Evolutionary conservation across 2,888 invertebrate species (phyloP), one percentile per base, ranked within the genome.

Genomic region (Odontothrips loti): DNA sequence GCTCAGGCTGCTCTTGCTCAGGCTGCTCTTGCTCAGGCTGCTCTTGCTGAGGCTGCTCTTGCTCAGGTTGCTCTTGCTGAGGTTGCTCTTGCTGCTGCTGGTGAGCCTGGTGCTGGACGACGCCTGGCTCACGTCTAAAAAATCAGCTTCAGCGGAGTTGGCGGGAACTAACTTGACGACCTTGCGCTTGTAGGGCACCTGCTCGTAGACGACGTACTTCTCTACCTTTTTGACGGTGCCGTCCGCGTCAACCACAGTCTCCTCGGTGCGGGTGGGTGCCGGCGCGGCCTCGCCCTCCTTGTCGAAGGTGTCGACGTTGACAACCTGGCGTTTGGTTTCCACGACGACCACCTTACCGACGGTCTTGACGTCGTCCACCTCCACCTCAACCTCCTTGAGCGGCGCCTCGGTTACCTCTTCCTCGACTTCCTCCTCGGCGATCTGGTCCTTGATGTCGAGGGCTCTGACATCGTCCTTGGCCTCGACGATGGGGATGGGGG

Each of bases 161-260:
- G 27, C 68, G 68, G 23, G 68, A 11, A 75, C 27, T 8, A 12
- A 10, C 68, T 17, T 20, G 17, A 20, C 51, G 15, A 23, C 68
- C 68, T 75, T 23, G 23, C 10, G 23, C 11, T 8, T 23, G 27
- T 12, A 12, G 0, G 68, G 12, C 11, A 75, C 68, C 23, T 75
- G 23, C 23, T 75, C 68, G 68, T 75, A 75, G 23, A 23, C 68
- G 68, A 75, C 23, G 68, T 27, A 75, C 23, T 27, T 23, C 68
- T 75, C 68, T 23, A 75, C 11, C 68, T 75, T 75, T 27, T 27
- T 75, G 23, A 75, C 23, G 68, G 68, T 75, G 68, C 68, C 68
- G 68, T 75, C 68, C 11, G 68, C 23, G 23, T 75, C 68, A 10
- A 75, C 68, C 23, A 75, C 23, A 10, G 68, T 75, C 68, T 75